phyloP scores from a whole-genome alignment of 2,113 vertebrate species.

The Parotia lawesii region DNA sequence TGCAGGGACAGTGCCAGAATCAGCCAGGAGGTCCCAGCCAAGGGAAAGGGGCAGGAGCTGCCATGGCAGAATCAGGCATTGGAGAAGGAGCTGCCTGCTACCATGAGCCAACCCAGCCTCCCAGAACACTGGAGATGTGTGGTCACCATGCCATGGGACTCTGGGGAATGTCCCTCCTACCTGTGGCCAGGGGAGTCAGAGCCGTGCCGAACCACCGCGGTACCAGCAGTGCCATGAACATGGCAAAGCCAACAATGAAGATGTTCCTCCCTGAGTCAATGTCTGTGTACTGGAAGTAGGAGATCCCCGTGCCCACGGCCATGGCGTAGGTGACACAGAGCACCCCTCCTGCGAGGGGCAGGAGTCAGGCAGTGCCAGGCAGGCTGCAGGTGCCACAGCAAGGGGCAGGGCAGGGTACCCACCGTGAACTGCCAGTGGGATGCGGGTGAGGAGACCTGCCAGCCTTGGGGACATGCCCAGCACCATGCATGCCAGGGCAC shows the following conservation, averaged over 20 bases:
- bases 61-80: not conserved
- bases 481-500: slow-evolving; percentile 62
- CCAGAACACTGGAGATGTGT: not conserved
- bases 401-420: not conserved
- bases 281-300: slow-evolving; percentile 80
- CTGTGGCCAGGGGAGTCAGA: slow-evolving; percentile 62
- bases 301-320: slow-evolving; percentile 79
- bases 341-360: slow-evolving; percentile 70
- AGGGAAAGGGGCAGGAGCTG: not conserved
- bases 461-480: slow-evolving; percentile 77
- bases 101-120: not conserved
- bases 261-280: slow-evolving; percentile 86
- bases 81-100: not conserved
- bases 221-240: slow-evolving; percentile 84
- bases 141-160: not conserved
- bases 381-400: fast-evolving
- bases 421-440: slow-evolving; percentile 80
- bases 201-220: slow-evolving; percentile 73
- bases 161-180: slow-evolving; percentile 32
- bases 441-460: slow-evolving; percentile 68
- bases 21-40: not conserved
- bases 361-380: not conserved
- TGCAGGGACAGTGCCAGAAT: slow-evolving; percentile 27
- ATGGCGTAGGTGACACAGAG: slow-evolving; percentile 79
- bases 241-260: slow-evolving; percentile 84